Percentiles rank a stretch among this genome's conserved stretches.
Conservation (phyloP, 2,888 invertebrate species). For the Gisinianus flammeolus region DNA sequence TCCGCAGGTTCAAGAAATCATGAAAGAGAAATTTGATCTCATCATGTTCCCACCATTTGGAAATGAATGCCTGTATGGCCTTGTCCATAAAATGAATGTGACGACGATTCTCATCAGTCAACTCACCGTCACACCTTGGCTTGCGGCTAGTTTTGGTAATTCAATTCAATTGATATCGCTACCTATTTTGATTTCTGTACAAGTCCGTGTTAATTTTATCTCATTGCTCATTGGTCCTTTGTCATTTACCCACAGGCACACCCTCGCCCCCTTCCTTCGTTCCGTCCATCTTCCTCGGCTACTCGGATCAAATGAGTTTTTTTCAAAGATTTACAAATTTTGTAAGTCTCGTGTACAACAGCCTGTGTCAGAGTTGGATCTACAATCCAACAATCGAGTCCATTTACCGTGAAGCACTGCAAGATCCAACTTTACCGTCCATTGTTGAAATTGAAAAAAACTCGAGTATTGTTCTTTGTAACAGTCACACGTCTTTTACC, state of each 20-base stretch:
- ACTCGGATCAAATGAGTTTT: constrained; percentile 40
- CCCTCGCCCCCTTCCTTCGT: constrained; percentile 42
- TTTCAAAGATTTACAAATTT: constrained; percentile 30
- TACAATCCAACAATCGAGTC: constrained; percentile 20
- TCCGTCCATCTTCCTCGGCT: not conserved
- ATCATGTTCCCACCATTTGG: constrained; percentile 37
- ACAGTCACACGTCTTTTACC: constrained; percentile 55
- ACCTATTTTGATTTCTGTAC: too few relatives aligned
- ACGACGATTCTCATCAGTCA: constrained; percentile 29
- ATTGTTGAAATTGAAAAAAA: constrained; percentile 55
- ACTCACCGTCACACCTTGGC: constrained; percentile 4
- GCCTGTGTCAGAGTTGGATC: not conserved
- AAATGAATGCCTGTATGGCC: constrained; percentile 40
- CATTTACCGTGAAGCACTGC: constrained; percentile 14
- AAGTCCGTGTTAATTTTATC: too few relatives aligned
- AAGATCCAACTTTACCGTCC: constrained; percentile 45
- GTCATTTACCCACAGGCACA: too few relatives aligned
- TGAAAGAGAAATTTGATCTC: constrained; percentile 40
- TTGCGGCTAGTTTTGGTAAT: not conserved
- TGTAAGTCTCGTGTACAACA: not conserved
- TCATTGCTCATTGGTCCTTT: too few relatives aligned
- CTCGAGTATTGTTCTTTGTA: constrained; percentile 55
- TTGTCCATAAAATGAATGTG: constrained; percentile 34
- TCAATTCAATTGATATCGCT: not conserved
- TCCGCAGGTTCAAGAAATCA: constrained; percentile 23